These are phyloP conservation scores for Enteromius radiatus DNA, from an alignment of 2,797 vertebrate genomes.

Conservation along the genomic window DNA sequence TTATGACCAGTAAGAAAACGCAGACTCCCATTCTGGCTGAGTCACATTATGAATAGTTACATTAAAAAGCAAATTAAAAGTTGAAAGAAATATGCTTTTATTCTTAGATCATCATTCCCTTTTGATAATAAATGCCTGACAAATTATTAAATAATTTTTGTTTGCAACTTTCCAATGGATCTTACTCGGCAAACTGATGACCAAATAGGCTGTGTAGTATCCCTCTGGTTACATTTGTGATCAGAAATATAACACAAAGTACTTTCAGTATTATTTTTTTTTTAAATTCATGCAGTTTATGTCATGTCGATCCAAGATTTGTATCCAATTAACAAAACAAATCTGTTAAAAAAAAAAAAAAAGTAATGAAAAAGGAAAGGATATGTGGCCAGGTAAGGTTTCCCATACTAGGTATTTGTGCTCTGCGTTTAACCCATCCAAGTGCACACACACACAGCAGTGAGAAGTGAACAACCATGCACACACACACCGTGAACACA, in stretches of 20 bases:
- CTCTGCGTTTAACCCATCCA: too few relatives aligned
- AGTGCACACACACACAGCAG: too few relatives aligned
- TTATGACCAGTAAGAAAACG: conserved; percentile 1
- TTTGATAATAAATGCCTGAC: background rate
- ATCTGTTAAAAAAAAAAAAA: background rate
- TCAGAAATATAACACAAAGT: background rate
- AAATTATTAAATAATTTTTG: background rate
- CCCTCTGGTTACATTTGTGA: background rate
- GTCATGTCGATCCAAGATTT: background rate
- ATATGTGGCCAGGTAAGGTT: background rate
- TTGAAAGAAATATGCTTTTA: background rate
- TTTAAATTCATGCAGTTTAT: conserved; percentile 2
- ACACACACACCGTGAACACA: too few relatives aligned
- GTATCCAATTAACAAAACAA: background rate
- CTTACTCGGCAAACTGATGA: background rate
- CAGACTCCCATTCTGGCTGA: background rate
- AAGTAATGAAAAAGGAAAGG: background rate
- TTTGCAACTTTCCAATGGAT: background rate
- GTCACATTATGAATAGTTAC: background rate
- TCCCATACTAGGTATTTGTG: too few relatives aligned
- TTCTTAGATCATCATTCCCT: background rate
- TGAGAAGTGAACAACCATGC: too few relatives aligned
- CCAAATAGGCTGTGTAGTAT: background rate
- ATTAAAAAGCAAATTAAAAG: background rate
- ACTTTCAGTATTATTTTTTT: background rate